A percentile compares a stretch with the other conserved stretches of the same genome.
phyloP scores from a whole-genome alignment of 1,140 invertebrate species.

The Phymastichus coffea region DNA sequence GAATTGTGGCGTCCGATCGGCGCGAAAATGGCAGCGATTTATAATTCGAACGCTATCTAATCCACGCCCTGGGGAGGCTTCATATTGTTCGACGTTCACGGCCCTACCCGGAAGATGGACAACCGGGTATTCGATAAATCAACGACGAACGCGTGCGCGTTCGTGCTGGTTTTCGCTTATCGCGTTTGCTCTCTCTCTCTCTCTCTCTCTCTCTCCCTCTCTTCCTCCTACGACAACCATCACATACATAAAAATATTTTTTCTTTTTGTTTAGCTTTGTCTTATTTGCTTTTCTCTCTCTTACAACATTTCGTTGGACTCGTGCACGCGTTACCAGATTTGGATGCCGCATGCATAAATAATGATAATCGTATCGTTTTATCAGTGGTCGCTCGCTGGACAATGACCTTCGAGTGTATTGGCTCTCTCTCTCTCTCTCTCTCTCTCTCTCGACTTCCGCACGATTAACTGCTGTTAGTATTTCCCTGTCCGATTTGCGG shows the following conservation, averaged over 20 bases:
- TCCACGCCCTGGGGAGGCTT: background rate
- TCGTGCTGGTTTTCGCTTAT: background rate
- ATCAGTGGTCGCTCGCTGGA: background rate
- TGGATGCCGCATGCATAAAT: conserved; percentile 18
- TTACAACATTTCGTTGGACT: no score
- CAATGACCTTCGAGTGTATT: conserved; percentile 4
- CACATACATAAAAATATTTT: no score
- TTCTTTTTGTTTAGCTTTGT: no score
- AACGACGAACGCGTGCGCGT: no score
- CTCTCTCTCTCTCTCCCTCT: background rate
- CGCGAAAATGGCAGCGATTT: conserved; percentile 13
- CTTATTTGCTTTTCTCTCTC: no score
- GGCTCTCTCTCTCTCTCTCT: no score
- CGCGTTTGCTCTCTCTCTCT: background rate
- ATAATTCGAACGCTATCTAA: conserved; percentile 30
- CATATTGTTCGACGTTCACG: conserved; percentile 13
- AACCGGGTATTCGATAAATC: conserved; percentile 23
- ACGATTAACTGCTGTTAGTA: background rate
- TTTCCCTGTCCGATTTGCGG: background rate
- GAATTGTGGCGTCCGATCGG: background rate
- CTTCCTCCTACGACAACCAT: no score
- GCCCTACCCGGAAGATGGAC: conserved; percentile 14
- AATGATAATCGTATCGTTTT: conserved; percentile 14
- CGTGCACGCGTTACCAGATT: no score
- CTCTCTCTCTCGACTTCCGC: no score